These are phyloP conservation scores for Archips crataeganus DNA, from an alignment of 2,888 invertebrate genomes.

Conservation along the genomic window DNA sequence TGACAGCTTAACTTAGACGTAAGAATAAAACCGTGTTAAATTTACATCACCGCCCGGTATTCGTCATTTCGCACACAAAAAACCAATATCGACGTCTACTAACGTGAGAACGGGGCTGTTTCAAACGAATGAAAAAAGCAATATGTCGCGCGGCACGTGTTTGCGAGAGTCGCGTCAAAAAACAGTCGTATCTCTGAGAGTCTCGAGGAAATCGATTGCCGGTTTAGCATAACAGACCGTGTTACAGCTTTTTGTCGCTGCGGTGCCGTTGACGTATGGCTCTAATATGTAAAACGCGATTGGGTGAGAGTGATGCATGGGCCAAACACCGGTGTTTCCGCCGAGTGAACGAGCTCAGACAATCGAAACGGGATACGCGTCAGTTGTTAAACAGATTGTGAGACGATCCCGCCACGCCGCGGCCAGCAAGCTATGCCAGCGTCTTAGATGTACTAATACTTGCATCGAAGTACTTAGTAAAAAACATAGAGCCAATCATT, in stretches of 20 bases:
- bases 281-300: slow-evolving; percentile 68
- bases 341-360: slow-evolving; percentile 33
- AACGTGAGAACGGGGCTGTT: slow-evolving; percentile 68
- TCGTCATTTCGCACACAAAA: slow-evolving; percentile 61
- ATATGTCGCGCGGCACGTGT: slow-evolving; percentile 73
- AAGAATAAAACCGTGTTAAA: slow-evolving; percentile 52
- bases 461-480: background rate
- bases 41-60: slow-evolving; percentile 58
- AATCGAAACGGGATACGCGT: slow-evolving; percentile 31
- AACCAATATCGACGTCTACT: slow-evolving; percentile 68
- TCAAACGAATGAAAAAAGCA: slow-evolving; percentile 76
- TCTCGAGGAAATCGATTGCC: slow-evolving; percentile 70
- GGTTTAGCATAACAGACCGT: slow-evolving; percentile 71
- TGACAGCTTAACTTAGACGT: slow-evolving; percentile 40
- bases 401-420: background rate
- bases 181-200: slow-evolving; percentile 67
- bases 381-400: slow-evolving; percentile 16
- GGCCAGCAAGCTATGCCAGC: background rate
- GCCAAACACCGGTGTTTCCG: slow-evolving; percentile 32
- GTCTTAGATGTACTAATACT: background rate
- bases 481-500: background rate
- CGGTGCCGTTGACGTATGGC: slow-evolving; percentile 62
- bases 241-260: slow-evolving; percentile 66
- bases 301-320: slow-evolving; percentile 45
- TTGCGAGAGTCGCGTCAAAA: slow-evolving; percentile 71